Conservation (phyloP, 1,140 invertebrate genomes). For the Neotoxoptera formosana region DNA sequence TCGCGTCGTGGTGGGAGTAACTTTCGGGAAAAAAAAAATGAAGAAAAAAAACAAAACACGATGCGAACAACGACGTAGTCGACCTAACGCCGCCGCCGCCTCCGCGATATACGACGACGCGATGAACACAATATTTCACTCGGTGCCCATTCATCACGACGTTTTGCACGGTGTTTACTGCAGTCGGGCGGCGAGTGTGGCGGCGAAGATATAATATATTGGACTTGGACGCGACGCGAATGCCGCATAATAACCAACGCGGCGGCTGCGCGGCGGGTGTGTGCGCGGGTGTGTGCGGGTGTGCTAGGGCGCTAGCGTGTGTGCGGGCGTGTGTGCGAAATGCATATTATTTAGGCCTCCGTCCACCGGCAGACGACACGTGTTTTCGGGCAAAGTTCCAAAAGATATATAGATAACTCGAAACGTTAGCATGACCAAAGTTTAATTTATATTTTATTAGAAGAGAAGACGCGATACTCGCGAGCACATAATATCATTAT, state of each 20-base stretch:
- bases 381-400: constrained; percentile 27
- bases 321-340: not conserved
- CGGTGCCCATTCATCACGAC: not conserved
- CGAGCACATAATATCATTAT: too few relatives aligned
- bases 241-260: constrained; percentile 33
- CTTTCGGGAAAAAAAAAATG: not conserved
- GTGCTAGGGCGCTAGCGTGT: too few relatives aligned
- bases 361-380: not conserved
- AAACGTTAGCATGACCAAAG: not conserved
- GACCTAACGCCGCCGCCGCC: not conserved
- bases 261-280: too few relatives aligned
- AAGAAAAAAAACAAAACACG: too few relatives aligned
- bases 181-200: not conserved
- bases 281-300: not conserved
- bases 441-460: constrained; percentile 34
- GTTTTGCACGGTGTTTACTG: not conserved
- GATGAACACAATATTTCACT: constrained; percentile 13
- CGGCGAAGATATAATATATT: not conserved
- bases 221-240: not conserved
- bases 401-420: constrained; percentile 12
- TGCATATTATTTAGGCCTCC: not conserved
- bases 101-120: too few relatives aligned
- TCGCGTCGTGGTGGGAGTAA: not conserved
- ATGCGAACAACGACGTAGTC: not conserved
- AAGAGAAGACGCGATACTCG: not conserved